Evolutionary conservation across 2,888 invertebrate genomes (phyloP), one percentile per base, ranked within the genome.

Genomic region (Apodemia duryi): DNA sequence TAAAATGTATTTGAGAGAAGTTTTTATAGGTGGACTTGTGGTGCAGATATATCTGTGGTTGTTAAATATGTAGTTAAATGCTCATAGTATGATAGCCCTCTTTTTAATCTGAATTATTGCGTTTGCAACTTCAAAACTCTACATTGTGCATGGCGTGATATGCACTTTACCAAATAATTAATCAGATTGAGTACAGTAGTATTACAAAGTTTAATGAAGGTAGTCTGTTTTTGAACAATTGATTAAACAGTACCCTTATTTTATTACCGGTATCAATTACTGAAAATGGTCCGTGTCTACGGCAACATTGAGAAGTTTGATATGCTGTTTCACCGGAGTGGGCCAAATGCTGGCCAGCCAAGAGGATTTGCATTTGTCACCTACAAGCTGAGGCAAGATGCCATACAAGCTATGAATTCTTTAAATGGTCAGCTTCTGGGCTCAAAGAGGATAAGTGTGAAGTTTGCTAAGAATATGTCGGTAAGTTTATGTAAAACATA

Each of bases 231-330:
- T 41, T 32, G 65, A 64, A 38, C 69, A 69, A 52, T 76, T 76
- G 76, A 83, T 80, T 82, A 82, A 83, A 84, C 78, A 69, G 73
- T 77, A 80, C 80, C 79, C 75, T 80, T 75, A 86, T 85, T 86
- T 92, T 79, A 92, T 94, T 95, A 96, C 95, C 93, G 97, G 97
- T 97, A 95, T 95, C 96, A 97, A 94, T 95, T 98, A 93, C 93
- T 98, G 92, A 98, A 98, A 97, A 95, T 98, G 92, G 94, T 97
- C 92, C 97, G 98, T 95, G 96, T 96, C 94, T 96, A 96, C 94
- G 98, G 98, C 85, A 93, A 94, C 82, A 96, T 98, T 81, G 97
- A 97, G 93, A 98, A 98, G 95, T 98, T 98, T 92, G 98, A 98
- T 92, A 96, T 98, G 91, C 94, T 98, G 74, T 98, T 98, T 85